These are phyloP conservation scores for Pollachius pollachius DNA, from an alignment of 2,113 vertebrate genomes.

Conservation along the genomic window DNA sequence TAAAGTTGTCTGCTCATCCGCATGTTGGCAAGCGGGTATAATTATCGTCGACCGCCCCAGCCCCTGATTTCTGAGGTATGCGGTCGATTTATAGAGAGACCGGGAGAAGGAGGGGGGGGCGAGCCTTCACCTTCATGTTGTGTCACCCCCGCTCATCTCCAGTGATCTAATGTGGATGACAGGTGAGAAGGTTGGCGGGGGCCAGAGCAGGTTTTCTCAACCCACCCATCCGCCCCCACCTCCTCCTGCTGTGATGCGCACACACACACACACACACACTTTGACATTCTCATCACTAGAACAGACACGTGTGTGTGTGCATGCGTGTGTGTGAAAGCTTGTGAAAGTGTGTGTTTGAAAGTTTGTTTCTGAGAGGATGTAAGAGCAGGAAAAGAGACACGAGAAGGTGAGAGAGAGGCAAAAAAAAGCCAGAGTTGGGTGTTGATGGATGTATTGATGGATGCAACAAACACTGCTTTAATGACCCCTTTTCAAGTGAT, in stretches of 20 bases:
- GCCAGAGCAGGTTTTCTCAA: slow-evolving; percentile 80
- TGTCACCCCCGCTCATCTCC: slow-evolving; percentile 86
- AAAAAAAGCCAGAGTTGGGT: slow-evolving; percentile 1
- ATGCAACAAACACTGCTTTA: slow-evolving; percentile 23
- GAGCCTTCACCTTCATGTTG: slow-evolving; percentile 90
- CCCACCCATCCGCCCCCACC: slow-evolving; percentile 63
- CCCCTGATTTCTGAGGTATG: slow-evolving; percentile 28
- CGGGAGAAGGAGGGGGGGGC: slow-evolving; percentile 62
- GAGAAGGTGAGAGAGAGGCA: slow-evolving; percentile 4
- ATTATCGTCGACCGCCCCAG: slow-evolving; percentile 44
- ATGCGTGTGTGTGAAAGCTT: slow-evolving; percentile 26
- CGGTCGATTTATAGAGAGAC: slow-evolving; percentile 44
- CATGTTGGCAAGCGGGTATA: slow-evolving; percentile 32
- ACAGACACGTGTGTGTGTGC: slow-evolving; percentile 36
- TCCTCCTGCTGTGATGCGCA: slow-evolving; percentile 68
- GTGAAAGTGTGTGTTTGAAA: slow-evolving; percentile 31
- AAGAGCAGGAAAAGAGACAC: slow-evolving; percentile 18
- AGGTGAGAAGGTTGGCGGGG: slow-evolving; percentile 83
- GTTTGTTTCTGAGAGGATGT: slow-evolving; percentile 26
- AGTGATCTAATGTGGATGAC: slow-evolving; percentile 81
- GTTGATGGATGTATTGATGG: slow-evolving; percentile 22
- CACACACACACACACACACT: slow-evolving; percentile 76
- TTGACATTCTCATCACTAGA: slow-evolving; percentile 77
- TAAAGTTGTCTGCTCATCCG: slow-evolving; percentile 39
- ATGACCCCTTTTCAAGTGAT: slow-evolving; percentile 40